phyloP scores from a whole-genome alignment of 2,888 invertebrate species.

The Pollenia griseotomentosa region DNA sequence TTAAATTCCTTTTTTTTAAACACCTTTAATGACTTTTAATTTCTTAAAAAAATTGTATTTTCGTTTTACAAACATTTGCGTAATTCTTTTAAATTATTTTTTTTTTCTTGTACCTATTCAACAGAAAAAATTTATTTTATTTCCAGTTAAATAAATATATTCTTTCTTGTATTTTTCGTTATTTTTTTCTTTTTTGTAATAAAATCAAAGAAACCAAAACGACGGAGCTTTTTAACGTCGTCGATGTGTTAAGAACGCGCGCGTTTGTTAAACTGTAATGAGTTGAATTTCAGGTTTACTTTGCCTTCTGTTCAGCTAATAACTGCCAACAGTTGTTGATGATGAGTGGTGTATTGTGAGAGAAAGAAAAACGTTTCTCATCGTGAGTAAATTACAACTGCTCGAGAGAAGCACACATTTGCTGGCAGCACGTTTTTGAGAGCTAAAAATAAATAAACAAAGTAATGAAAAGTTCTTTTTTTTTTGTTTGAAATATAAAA shows the following conservation, averaged over 20 bases:
- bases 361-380: background rate
- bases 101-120: conserved; percentile 24
- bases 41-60: conserved; percentile 61
- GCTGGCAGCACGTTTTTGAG: conserved; percentile 63
- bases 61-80: conserved; percentile 65
- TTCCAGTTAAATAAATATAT: conserved; percentile 52
- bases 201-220: conserved; percentile 38
- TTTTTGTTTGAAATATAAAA: conserved; percentile 36
- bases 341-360: conserved; percentile 54
- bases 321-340: conserved; percentile 56
- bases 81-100: conserved; percentile 33
- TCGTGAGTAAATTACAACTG: conserved; percentile 12
- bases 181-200: conserved; percentile 40
- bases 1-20: conserved; percentile 42
- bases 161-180: conserved; percentile 50
- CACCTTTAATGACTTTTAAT: conserved; percentile 30
- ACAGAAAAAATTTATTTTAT: conserved; percentile 38
- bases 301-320: conserved; percentile 48
- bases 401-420: conserved; percentile 21
- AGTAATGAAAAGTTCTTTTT: conserved; percentile 45
- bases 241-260: conserved; percentile 60
- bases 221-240: conserved; percentile 28
- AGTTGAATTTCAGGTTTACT: conserved; percentile 71
- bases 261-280: conserved; percentile 70
- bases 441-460: conserved; percentile 70